A percentile compares a stretch with the other conserved stretches of the same genome.
Evolutionary conservation across 2,888 invertebrate genomes (phyloP).

Genomic region (Aspidiotus rigidus): DNA sequence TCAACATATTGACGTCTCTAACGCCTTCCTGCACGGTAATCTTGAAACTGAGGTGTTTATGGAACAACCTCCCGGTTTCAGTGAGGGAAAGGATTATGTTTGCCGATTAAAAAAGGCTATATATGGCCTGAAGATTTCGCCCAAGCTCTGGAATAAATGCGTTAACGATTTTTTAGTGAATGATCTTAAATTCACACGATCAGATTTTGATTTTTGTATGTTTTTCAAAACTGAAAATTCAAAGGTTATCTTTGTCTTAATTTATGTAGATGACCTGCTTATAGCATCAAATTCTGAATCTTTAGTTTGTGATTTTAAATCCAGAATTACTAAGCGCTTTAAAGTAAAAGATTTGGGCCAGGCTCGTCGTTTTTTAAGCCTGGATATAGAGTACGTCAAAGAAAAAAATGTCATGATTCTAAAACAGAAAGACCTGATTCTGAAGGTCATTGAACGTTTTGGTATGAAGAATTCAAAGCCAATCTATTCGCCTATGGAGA

Average conservation of each 20-base stretch:
- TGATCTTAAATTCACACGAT: not conserved
- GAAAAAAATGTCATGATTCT: not conserved
- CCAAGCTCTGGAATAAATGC: not conserved
- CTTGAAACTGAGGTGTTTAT: not conserved
- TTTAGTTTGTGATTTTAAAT: no score
- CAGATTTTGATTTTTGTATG: not conserved
- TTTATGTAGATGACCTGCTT: not conserved
- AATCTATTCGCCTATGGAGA: constrained; percentile 16
- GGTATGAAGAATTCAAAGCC: not conserved
- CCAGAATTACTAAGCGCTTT: constrained; percentile 3
- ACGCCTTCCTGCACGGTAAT: constrained; percentile 6
- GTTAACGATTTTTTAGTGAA: not conserved
- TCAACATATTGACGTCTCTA: not conserved
- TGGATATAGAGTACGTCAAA: constrained; percentile 7
- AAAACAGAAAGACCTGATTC: constrained; percentile 12
- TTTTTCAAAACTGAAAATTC: not conserved
- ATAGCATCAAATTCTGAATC: not conserved
- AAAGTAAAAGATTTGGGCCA: constrained; percentile 6
- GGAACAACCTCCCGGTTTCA: constrained; percentile 4
- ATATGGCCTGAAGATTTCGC: no score
- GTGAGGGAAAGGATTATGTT: not conserved
- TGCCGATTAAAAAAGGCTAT: not conserved
- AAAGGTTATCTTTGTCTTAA: not conserved
- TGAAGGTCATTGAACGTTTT: constrained; percentile 20
- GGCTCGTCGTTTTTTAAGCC: constrained; percentile 5